These are phyloP conservation scores for Phyllotreta cruciferae DNA, from an alignment of 2,888 invertebrate genomes.

Conservation along the genomic window DNA sequence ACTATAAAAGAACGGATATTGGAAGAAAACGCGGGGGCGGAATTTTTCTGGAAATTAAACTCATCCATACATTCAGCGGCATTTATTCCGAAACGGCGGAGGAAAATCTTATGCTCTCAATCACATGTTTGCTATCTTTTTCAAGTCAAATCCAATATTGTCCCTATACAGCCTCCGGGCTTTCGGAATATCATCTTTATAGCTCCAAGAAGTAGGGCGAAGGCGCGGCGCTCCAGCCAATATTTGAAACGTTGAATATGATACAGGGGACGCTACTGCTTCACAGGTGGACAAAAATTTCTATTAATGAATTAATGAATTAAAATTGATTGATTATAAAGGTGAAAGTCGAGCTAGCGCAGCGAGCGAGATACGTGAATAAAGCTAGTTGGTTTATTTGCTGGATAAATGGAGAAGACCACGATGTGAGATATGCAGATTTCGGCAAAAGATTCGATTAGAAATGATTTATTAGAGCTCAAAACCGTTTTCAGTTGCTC, in stretches of 20 bases:
- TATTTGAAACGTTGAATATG: slow-evolving; percentile 35
- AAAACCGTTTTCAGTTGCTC: too few relatives aligned
- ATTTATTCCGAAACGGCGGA: slow-evolving; percentile 26
- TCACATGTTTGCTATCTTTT: slow-evolving; percentile 41
- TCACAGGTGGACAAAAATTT: background rate
- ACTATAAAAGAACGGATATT: background rate
- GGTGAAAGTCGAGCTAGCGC: too few relatives aligned
- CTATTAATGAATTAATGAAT: too few relatives aligned
- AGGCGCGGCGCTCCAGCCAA: slow-evolving; percentile 40
- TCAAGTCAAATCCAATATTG: slow-evolving; percentile 42
- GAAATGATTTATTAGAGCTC: too few relatives aligned
- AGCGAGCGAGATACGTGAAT: too few relatives aligned
- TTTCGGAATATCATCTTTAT: slow-evolving; percentile 46
- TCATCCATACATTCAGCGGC: slow-evolving; percentile 23
- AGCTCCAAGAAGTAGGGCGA: slow-evolving; percentile 37
- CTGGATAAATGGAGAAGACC: too few relatives aligned
- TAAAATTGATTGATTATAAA: too few relatives aligned
- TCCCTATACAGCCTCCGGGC: slow-evolving; percentile 35
- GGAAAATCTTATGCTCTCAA: slow-evolving; percentile 39
- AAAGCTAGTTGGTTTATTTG: too few relatives aligned
- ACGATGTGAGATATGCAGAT: too few relatives aligned
- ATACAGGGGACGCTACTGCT: background rate
- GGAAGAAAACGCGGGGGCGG: background rate
- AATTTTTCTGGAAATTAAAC: slow-evolving; percentile 22
- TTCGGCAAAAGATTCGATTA: too few relatives aligned